Evolutionary conservation across 2,797 vertebrate genomes (phyloP).

Genomic region (Bovichtus diacanthus): DNA sequence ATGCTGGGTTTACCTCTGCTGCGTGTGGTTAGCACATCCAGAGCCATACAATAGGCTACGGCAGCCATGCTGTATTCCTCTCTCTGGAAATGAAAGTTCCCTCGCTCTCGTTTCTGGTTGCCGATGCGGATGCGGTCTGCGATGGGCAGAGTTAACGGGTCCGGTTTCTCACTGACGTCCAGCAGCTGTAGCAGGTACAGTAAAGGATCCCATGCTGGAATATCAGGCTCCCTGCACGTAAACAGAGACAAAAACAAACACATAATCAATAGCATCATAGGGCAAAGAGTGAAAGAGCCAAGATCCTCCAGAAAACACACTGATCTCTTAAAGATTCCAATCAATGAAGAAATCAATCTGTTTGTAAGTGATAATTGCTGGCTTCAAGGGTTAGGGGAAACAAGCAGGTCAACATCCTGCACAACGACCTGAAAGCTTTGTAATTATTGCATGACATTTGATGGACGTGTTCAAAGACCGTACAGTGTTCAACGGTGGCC

Average conservation of each 20-base stretch:
- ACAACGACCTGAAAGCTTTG: not conserved
- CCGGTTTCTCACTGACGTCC: conserved; percentile 83
- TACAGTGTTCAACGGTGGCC: not conserved
- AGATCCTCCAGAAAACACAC: not conserved
- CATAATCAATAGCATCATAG: conserved; percentile 14
- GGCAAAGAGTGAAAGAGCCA: conserved; percentile 1
- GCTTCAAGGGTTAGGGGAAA: conserved; percentile 1
- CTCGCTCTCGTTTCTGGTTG: conserved; percentile 88
- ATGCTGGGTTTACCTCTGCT: conserved; percentile 70
- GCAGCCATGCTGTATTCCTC: conserved; percentile 86
- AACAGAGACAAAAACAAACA: conserved; percentile 43
- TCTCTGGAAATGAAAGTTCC: conserved; percentile 90
- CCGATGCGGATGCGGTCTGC: conserved; percentile 86
- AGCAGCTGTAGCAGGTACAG: conserved; percentile 91
- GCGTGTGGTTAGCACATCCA: conserved; percentile 83
- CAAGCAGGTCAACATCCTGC: not conserved
- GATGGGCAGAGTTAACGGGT: conserved; percentile 78
- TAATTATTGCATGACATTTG: not conserved
- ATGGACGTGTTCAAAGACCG: not conserved
- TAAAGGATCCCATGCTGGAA: conserved; percentile 87
- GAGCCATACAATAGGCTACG: conserved; percentile 86
- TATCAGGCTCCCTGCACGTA: conserved; percentile 88
- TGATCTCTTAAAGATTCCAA: not conserved
- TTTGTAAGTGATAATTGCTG: not conserved
- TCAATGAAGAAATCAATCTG: conserved; percentile 14